Percentiles rank a stretch among this genome's conserved stretches.
Conservation (phyloP, 2,797 vertebrate genomes). For the Chelonia mydas region DNA sequence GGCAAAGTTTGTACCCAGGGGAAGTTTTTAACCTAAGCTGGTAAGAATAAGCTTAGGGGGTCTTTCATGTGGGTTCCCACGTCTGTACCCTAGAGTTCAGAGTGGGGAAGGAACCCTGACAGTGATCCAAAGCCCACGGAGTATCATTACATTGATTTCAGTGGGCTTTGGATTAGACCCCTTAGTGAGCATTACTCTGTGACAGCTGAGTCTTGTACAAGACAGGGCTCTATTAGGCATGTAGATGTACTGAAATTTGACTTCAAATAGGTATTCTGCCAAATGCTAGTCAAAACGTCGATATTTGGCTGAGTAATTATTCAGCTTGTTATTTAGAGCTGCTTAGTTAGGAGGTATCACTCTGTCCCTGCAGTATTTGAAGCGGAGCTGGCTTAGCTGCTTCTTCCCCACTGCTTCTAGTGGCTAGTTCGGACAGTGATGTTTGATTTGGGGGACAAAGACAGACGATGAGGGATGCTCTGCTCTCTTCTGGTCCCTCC, state of each 20-base stretch:
- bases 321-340: not conserved
- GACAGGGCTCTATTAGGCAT: not conserved
- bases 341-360: not conserved
- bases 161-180: not conserved
- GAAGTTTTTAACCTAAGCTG: no score
- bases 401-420: not conserved
- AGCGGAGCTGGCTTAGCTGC: not conserved
- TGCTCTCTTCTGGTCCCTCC: not conserved
- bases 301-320: not conserved
- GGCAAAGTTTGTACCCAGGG: no score
- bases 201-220: not conserved
- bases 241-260: not conserved
- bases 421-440: not conserved
- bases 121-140: not conserved
- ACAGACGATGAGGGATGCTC: not conserved
- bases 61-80: no score
- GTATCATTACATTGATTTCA: not conserved
- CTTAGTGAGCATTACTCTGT: not conserved
- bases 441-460: not conserved
- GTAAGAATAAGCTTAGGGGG: no score
- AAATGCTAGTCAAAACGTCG: not conserved
- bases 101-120: no score
- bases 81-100: no score
- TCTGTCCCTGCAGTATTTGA: not conserved
- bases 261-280: not conserved